These are phyloP conservation scores for Calonectris borealis DNA, from an alignment of 2,113 vertebrate species.

Conservation along the genomic window DNA sequence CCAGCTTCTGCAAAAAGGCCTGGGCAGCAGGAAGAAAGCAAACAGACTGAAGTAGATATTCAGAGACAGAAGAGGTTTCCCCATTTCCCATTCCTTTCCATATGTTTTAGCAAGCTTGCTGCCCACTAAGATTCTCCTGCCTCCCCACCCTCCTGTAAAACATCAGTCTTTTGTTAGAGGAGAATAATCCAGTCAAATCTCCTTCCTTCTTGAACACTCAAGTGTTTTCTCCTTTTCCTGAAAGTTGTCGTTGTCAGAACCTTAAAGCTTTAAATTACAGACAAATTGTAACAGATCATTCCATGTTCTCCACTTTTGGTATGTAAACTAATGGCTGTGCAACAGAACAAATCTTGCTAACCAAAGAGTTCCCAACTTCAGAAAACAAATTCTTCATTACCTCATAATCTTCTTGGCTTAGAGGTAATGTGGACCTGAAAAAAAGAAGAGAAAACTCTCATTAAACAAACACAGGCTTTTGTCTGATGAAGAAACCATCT, in stretches of 20 bases:
- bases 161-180: not conserved
- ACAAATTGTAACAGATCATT: not conserved
- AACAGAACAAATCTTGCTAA: not conserved
- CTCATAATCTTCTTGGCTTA: constrained; percentile 87
- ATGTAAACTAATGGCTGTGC: not conserved
- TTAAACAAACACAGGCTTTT: not conserved
- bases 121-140: not conserved
- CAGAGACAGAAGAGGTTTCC: not conserved
- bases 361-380: not conserved
- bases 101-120: not conserved
- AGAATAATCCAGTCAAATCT: not conserved
- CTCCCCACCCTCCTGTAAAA: not conserved
- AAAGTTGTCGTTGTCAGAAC: not conserved
- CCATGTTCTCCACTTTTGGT: not conserved
- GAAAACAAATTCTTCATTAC: constrained; percentile 69
- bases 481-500: not conserved
- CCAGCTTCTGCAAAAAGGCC: constrained; percentile 87
- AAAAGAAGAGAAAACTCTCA: constrained; percentile 9
- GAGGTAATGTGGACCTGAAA: constrained; percentile 87
- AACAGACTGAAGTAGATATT: not conserved
- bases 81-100: not conserved
- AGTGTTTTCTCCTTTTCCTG: not conserved
- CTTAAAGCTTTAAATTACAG: not conserved
- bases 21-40: constrained; percentile 33
- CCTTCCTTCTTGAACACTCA: not conserved